Conservation (phyloP, 1,140 invertebrate species). For the Dreissena polymorpha region DNA sequence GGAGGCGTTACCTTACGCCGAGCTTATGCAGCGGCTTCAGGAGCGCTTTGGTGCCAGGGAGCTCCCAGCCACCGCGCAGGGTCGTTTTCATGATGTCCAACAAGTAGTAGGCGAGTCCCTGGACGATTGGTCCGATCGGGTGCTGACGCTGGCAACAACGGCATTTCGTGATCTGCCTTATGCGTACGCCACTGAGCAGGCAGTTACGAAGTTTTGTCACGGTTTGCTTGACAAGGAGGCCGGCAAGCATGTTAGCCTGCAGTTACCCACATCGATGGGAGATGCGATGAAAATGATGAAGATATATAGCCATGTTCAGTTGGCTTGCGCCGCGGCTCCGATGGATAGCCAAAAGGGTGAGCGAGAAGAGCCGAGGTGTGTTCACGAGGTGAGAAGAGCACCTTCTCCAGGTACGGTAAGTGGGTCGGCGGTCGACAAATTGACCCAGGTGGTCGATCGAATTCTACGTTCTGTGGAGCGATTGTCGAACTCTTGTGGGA, state of each 20-base stretch:
- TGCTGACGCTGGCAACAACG: slow-evolving; percentile 5
- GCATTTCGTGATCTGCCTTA: slow-evolving; percentile 27
- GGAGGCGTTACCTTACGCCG: background rate
- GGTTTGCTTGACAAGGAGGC: slow-evolving; percentile 9
- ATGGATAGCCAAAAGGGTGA: too few species aligned
- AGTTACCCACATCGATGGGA: too few species aligned
- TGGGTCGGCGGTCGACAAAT: too few species aligned
- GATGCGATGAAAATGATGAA: too few species aligned
- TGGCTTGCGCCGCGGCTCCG: too few species aligned
- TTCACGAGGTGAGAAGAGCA: too few species aligned
- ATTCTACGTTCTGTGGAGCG: too few species aligned
- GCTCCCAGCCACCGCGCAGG: slow-evolving; percentile 11
- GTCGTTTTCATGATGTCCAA: slow-evolving; percentile 4
- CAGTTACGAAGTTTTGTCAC: slow-evolving; percentile 25
- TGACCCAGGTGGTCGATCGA: too few species aligned
- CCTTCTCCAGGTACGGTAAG: too few species aligned
- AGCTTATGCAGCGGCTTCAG: background rate
- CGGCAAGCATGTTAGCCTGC: background rate
- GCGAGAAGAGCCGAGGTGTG: too few species aligned
- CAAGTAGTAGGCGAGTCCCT: slow-evolving; percentile 11
- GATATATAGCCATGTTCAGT: too few species aligned
- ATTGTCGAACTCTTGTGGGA: too few species aligned
- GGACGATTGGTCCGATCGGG: slow-evolving; percentile 5
- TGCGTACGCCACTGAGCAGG: slow-evolving; percentile 7
- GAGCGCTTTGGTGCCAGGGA: slow-evolving; percentile 31